Evolutionary conservation across 2,113 vertebrate genomes (phyloP).

Genomic region (Tonatia bakeri): DNA sequence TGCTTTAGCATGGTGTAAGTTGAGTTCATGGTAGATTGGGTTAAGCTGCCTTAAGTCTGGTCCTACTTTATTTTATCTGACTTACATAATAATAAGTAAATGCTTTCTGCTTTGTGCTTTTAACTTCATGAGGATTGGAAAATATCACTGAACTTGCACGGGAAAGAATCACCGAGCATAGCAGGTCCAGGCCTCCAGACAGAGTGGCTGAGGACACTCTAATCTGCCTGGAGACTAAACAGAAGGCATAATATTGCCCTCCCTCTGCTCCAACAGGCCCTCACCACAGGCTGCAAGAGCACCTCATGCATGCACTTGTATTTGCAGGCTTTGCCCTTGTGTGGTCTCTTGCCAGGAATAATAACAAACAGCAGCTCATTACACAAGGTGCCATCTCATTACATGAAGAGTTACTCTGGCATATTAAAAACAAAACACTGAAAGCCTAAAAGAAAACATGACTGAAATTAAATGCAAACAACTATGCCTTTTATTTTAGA

Average conservation of each 20-base stretch:
- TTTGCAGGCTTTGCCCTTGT: slow-evolving; percentile 57
- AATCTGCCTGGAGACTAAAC: slow-evolving; percentile 21
- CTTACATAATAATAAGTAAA: slow-evolving; percentile 48
- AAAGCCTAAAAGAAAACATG: slow-evolving; percentile 77
- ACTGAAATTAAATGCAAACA: slow-evolving; percentile 79
- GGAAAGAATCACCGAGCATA: background rate
- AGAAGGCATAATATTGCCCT: slow-evolving; percentile 25
- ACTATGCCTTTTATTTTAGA: slow-evolving; percentile 76
- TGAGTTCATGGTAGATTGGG: slow-evolving; percentile 51
- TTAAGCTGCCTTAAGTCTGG: slow-evolving; percentile 40
- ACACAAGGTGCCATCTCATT: slow-evolving; percentile 54
- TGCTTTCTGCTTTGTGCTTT: slow-evolving; percentile 33
- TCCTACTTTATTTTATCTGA: slow-evolving; percentile 8
- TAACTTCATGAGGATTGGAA: slow-evolving; percentile 16
- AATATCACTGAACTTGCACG: slow-evolving; percentile 41
- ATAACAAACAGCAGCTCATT: slow-evolving; percentile 68
- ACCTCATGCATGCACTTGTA: slow-evolving; percentile 3
- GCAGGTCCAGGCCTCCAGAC: background rate
- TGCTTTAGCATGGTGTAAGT: background rate
- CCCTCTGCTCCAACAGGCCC: background rate
- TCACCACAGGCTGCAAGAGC: background rate
- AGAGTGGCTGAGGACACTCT: background rate
- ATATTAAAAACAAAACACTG: slow-evolving; percentile 69
- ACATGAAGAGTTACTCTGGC: slow-evolving; percentile 65
- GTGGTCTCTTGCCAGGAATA: slow-evolving; percentile 60